Base-by-base conservation (phyloP, 2,888 invertebrate species). In the Neria commutata region DNA sequence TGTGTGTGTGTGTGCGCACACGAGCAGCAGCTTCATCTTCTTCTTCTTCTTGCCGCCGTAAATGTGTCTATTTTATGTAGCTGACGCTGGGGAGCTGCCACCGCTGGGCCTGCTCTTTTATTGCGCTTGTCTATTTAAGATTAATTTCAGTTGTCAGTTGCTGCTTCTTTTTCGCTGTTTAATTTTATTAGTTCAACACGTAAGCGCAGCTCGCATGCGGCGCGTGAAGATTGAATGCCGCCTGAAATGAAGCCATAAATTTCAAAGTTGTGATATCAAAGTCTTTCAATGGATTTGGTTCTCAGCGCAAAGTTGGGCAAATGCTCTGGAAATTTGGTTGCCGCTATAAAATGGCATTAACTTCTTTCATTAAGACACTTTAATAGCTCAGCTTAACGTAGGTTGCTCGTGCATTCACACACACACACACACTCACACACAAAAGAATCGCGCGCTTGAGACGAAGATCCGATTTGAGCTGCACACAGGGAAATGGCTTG, bases 91-190 rank as follows among this genome's bases (percentile, higher is more conserved):
- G 52, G 50, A 50, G 37, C 54, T 25, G 45, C 11, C 19, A 24
- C 34, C 45, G 50, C 45, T 52, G 61, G 19, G 53, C 26, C 25
- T 58, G 61, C 68, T 47, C 19, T 67, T 73, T 73, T 72, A 72
- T 73, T 70, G 72, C 73, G 70, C 72, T 66, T 72, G 72, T 73
- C 72, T 73, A 72, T 72, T 68, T 65, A 73, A 72, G 72, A 72
- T 72, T 73, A 72, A 72, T 72, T 72, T 73, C 72, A 48, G 6
- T 19, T 42, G 11, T 6, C 5, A 17, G 6, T 42, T 42, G 17
- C 21, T 42, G n/a, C n/a, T n/a, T n/a, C n/a, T 42, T 21, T 37
- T 4, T 37, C 37, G 42, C 8, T 42, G 42, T 37, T 37, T 19
- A 19, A 14, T 19, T 42, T 42, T 42, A 42, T 42, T 42, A 42